Percentiles rank a stretch among this genome's conserved stretches.
Conservation (phyloP, 2,888 invertebrate species). For the Scaptodrosophila latifasciaeformis region DNA sequence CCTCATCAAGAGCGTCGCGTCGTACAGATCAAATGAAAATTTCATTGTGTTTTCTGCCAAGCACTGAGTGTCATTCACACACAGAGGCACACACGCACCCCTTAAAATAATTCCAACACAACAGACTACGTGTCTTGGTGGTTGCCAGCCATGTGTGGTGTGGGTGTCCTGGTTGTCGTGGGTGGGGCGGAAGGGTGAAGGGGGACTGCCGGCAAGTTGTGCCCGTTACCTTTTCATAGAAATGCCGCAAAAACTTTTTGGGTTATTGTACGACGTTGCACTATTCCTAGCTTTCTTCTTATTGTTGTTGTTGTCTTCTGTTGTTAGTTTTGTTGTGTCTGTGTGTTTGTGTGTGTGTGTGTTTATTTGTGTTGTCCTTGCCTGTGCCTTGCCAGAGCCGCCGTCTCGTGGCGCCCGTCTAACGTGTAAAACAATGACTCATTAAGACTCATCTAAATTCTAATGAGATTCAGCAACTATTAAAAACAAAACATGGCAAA, state of each 20-base stretch:
- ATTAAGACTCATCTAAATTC: conserved; percentile 75
- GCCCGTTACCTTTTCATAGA: conserved; percentile 49
- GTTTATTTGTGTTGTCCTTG: neutral
- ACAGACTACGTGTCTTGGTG: conserved; percentile 1
- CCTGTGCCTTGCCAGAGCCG: conserved; percentile 8
- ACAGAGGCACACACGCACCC: conserved; percentile 11
- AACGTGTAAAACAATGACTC: conserved; percentile 74
- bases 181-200: conserved; percentile 11
- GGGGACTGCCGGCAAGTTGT: too few relatives aligned
- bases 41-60: conserved; percentile 65
- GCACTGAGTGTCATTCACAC: conserved; percentile 35
- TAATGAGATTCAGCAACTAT: conserved; percentile 75
- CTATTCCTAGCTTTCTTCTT: conserved; percentile 44
- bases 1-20: conserved; percentile 51
- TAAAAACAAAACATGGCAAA: conserved; percentile 65
- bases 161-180: conserved; percentile 16
- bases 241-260: conserved; percentile 50
- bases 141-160: conserved; percentile 8
- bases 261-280: conserved; percentile 53
- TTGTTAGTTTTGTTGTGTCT: conserved; percentile 3
- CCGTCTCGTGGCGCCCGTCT: conserved; percentile 42
- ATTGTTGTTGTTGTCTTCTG: conserved; percentile 3
- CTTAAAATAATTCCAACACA: neutral
- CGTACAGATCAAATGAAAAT: conserved; percentile 70
- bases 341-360: conserved; percentile 6